These are phyloP conservation scores for Seladonia tumulorum DNA, from an alignment of 2,888 invertebrate genomes.

Conservation along the genomic window DNA sequence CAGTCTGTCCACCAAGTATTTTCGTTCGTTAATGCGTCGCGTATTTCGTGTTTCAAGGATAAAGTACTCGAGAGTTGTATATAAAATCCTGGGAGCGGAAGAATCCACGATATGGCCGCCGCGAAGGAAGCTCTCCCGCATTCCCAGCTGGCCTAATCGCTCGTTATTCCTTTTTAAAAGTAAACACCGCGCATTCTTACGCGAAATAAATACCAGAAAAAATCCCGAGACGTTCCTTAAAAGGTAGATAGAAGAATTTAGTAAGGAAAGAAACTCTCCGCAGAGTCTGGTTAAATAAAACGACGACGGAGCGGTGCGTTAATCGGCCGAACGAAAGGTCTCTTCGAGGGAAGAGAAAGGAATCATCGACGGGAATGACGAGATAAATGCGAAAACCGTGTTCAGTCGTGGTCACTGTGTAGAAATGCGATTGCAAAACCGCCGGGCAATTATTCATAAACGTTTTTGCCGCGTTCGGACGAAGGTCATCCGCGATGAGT, in stretches of 20 bases:
- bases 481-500: conserved; percentile 44
- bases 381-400: not conserved
- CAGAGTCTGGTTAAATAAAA: not conserved
- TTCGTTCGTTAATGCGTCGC: not conserved
- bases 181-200: not conserved
- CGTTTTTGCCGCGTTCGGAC: conserved; percentile 12
- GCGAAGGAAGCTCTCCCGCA: not conserved
- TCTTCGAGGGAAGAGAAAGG: conserved; percentile 8
- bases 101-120: not conserved
- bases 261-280: not conserved
- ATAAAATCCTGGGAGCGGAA: not conserved
- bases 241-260: not conserved
- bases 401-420: conserved; percentile 12
- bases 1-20: not conserved
- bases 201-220: not conserved
- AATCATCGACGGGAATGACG: conserved; percentile 1
- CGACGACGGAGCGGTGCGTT: not conserved
- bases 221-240: not conserved
- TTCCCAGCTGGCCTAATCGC: not conserved
- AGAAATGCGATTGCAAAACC: conserved; percentile 31
- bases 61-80: not conserved
- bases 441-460: conserved; percentile 42
- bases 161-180: not conserved
- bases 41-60: not conserved
- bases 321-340: not conserved